These are phyloP conservation scores for Rotaria magnacalcarata DNA, from an alignment of 2,888 invertebrate genomes.

Conservation along the genomic window DNA sequence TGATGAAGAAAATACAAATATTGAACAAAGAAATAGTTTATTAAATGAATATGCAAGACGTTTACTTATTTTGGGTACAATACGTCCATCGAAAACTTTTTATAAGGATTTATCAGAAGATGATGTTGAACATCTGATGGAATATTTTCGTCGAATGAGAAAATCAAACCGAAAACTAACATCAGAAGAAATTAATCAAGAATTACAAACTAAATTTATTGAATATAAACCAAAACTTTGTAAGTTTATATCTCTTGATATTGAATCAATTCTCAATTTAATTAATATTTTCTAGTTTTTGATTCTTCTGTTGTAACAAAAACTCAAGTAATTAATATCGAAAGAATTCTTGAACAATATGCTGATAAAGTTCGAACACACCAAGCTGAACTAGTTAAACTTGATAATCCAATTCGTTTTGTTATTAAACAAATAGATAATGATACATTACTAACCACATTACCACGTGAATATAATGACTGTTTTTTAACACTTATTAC, in stretches of 20 bases:
- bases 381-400: neutral
- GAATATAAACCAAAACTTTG: slow-evolving; percentile 24
- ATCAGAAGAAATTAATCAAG: neutral
- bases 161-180: neutral
- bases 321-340: neutral
- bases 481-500: neutral
- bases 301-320: neutral
- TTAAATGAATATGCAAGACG: slow-evolving; percentile 38
- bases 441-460: neutral
- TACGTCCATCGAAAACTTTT: slow-evolving; percentile 45
- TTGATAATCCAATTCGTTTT: neutral
- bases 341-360: neutral
- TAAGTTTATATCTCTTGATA: neutral
- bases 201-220: neutral
- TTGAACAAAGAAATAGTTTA: neutral
- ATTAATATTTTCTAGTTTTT: neutral
- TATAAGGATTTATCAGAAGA: slow-evolving; percentile 40
- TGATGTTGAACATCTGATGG: slow-evolving; percentile 42
- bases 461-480: slow-evolving; percentile 22
- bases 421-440: neutral
- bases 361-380: neutral
- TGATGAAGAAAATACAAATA: neutral
- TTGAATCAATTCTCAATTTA: neutral
- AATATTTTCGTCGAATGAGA: slow-evolving; percentile 38
- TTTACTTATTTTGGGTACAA: slow-evolving; percentile 39